Evolutionary conservation across 2,797 vertebrate genomes (phyloP).

Genomic region (Acanthurus leucopareius): DNA sequence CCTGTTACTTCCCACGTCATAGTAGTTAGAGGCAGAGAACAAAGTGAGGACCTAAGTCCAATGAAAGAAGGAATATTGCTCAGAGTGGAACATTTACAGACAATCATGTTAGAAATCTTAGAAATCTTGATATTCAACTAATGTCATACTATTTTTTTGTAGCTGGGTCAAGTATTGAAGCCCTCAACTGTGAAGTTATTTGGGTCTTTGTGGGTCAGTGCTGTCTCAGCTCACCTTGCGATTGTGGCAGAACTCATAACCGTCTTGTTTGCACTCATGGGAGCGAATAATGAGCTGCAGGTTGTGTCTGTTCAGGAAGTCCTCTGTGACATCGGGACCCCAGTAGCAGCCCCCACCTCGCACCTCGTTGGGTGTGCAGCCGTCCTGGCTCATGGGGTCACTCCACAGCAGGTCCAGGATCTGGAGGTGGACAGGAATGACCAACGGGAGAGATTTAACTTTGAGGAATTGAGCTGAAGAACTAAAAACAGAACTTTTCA

Average conservation of each 20-base stretch:
- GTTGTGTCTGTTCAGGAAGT: conserved; percentile 89
- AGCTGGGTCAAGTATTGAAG: background rate
- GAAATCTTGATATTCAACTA: too few species aligned
- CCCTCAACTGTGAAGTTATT: background rate
- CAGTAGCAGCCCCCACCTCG: conserved; percentile 96
- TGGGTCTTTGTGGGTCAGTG: background rate
- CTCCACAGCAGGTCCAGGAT: conserved; percentile 96
- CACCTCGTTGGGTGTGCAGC: conserved; percentile 90
- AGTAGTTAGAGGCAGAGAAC: conserved; percentile 93
- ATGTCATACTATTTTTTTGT: too few species aligned
- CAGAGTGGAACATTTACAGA: too few species aligned
- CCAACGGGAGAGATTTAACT: background rate
- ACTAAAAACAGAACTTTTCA: background rate
- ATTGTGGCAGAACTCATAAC: conserved; percentile 95
- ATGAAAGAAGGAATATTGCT: background rate
- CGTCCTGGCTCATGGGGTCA: conserved; percentile 90
- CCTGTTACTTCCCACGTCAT: conserved; percentile 95
- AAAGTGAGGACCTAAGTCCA: conserved; percentile 82
- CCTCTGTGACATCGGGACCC: conserved; percentile 92
- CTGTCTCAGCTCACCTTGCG: conserved; percentile 85
- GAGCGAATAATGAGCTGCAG: conserved; percentile 95
- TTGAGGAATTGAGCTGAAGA: background rate
- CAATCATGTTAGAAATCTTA: too few species aligned
- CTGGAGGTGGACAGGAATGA: conserved; percentile 61
- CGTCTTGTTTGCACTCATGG: conserved; percentile 96